phyloP scores from a whole-genome alignment of 2,888 invertebrate genomes.

The Junonia oenone region DNA sequence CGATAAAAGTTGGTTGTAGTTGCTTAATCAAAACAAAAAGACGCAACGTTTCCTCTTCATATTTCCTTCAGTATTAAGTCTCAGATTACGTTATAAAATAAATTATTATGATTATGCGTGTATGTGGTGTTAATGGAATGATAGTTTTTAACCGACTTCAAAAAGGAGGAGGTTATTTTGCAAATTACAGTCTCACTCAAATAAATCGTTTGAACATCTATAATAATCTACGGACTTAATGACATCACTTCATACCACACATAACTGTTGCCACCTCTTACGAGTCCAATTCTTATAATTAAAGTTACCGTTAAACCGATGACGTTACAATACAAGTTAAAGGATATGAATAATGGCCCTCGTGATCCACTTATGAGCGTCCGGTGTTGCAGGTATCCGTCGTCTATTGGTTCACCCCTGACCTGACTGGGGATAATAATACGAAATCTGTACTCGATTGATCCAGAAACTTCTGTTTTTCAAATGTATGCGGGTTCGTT shows the following conservation, averaged over 20 bases:
- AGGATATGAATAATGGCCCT: slow-evolving; percentile 20
- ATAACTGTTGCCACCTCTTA: neutral
- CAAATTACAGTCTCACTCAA: neutral
- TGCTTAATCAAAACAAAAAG: no score
- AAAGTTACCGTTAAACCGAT: slow-evolving; percentile 15
- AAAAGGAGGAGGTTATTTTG: no score
- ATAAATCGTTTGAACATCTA: neutral
- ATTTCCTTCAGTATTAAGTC: neutral
- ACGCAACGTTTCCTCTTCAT: neutral
- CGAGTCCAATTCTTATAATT: slow-evolving; percentile 3
- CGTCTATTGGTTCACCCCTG: slow-evolving; percentile 11
- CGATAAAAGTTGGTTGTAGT: no score
- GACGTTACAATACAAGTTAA: slow-evolving; percentile 14
- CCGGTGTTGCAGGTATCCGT: slow-evolving; percentile 21
- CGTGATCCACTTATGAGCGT: slow-evolving; percentile 22
- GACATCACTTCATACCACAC: neutral
- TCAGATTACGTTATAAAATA: neutral
- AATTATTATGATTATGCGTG: neutral
- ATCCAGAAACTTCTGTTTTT: no score
- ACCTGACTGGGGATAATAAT: neutral
- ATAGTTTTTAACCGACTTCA: no score
- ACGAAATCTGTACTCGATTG: neutral
- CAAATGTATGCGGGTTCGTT: no score
- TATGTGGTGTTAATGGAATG: neutral
- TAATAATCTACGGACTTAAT: neutral